Base-by-base conservation (phyloP, 2,113 vertebrate genomes). In the Phycodurus eques region DNA sequence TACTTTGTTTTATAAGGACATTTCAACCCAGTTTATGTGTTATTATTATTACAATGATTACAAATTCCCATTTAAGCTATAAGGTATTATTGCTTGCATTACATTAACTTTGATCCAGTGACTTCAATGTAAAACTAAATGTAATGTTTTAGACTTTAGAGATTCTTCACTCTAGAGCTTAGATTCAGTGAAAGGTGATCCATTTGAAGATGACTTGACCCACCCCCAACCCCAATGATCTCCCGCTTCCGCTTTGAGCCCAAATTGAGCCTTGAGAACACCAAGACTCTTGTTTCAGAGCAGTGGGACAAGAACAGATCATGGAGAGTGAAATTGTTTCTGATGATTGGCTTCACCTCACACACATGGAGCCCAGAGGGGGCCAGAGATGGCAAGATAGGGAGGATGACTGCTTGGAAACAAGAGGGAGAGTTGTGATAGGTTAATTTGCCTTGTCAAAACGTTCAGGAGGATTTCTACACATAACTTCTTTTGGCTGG, bases 141-240 rank as follows among this genome's bases (percentile, higher is more conserved):
- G 79, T 78, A 84, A 79, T 64, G 67, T 54, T 49, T 22, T 27
- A 14, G 78, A 79, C 82, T 83, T 82, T 75, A 79, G 80, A 77
- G 79, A 80, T 80, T 82, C 75, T 77, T 79, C 74, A 78, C 76
- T 79, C 72, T 67, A 54, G 81, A 84, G 81, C 80, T 88, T 80
- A 84, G 77, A 74, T 60, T 65, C 47, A 83, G 61, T 82, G 88
- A 88, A 89, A 89, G 81, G 68, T 67, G 83, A 91, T 89, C 85
- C 77, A 82, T 87, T 39, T 39, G 35, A 39, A 39, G 35, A 39
- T 3, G 35, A 39, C 35, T 39, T 39, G 35, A 39, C 35, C 35
- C 35, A 39, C 35, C 35, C 35, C 35, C 35, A 27, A 39, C 35
- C 35, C 35, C 35, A 39, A 39, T 39, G 35, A 39, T 39, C 35